These are phyloP conservation scores for Rhadina sibilatrix DNA, from an alignment of 2,113 vertebrate genomes.

Conservation along the genomic window DNA sequence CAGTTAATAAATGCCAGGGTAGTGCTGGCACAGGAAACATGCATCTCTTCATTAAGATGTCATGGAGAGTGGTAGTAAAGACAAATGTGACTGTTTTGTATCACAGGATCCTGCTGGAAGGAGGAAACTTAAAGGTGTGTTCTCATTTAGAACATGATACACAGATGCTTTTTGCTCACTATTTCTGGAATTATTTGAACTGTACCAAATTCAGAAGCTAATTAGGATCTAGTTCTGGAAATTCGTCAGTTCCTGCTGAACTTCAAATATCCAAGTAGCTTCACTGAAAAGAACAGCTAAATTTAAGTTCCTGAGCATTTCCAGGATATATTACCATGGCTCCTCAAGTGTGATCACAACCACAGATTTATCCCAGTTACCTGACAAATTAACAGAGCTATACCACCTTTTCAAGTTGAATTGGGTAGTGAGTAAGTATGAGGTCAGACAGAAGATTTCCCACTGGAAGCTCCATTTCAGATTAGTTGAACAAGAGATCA, in stretches of 20 bases:
- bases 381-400: background rate
- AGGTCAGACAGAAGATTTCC: background rate
- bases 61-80: background rate
- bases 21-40: background rate
- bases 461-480: background rate
- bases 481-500: background rate
- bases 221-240: background rate
- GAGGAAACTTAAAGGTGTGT: background rate
- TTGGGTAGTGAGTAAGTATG: background rate
- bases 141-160: background rate
- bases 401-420: background rate
- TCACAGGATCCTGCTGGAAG: background rate
- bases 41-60: constrained; percentile 11
- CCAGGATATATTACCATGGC: background rate
- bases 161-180: background rate
- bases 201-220: background rate
- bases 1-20: constrained; percentile 51
- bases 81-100: background rate
- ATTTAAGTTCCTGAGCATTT: background rate
- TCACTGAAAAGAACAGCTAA: background rate
- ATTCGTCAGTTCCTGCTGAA: background rate
- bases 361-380: background rate
- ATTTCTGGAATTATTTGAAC: background rate
- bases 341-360: background rate
- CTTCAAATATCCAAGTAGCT: background rate